Conservation (phyloP, 2,113 vertebrate genomes). For the Pterocles burchelli region DNA sequence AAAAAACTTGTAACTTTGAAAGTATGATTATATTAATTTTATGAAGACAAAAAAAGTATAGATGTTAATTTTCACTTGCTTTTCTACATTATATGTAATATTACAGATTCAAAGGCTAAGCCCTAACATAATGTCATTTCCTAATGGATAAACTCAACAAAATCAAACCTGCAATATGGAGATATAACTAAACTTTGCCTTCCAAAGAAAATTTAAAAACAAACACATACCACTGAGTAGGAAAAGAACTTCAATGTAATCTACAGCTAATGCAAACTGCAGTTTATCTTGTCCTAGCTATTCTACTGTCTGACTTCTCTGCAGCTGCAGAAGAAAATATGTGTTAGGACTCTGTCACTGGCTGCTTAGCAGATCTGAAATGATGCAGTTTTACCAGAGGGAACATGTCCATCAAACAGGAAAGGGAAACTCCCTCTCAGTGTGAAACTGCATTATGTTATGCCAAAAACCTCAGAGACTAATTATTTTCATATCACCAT, state of each 20-base stretch:
- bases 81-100: neutral
- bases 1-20: neutral
- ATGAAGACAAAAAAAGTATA: neutral
- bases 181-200: neutral
- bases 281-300: neutral
- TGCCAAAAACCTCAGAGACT: neutral
- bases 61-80: neutral
- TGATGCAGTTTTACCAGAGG: neutral
- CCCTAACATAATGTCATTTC: neutral
- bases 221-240: neutral
- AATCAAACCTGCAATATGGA: neutral
- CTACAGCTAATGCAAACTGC: neutral
- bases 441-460: neutral
- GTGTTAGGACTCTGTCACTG: neutral
- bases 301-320: neutral
- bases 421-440: neutral
- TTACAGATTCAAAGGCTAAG: neutral
- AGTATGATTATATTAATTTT: neutral
- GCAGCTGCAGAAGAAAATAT: neutral
- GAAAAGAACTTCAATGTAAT: neutral
- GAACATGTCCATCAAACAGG: accelerated
- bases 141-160: neutral
- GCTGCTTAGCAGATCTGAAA: neutral
- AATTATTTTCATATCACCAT: neutral
- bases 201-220: neutral